A percentile compares a stretch with the other conserved stretches of the same genome.
Conservation (phyloP, 2,797 vertebrate genomes). For the Gymnothorax reevesii region DNA sequence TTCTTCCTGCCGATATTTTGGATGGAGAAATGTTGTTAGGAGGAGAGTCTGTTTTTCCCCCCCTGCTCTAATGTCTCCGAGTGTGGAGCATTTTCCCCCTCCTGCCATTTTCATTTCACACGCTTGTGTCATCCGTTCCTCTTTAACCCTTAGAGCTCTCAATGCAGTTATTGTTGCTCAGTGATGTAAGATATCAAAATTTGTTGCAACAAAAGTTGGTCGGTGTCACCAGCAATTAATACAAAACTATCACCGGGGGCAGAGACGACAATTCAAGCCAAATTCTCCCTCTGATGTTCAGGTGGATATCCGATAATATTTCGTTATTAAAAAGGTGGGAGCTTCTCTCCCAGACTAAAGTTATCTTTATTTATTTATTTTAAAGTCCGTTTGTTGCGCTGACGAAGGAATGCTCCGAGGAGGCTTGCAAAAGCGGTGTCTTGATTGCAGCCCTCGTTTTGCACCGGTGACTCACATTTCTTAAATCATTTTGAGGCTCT, state of each 20-base stretch:
- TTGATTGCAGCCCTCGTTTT: neutral
- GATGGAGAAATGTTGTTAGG: neutral
- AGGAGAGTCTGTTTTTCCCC: neutral
- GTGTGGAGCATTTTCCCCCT: neutral
- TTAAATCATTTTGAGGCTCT: neutral
- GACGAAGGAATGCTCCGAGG: neutral
- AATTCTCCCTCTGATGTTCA: neutral
- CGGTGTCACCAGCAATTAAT: slow-evolving; percentile 42
- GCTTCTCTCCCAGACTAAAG: neutral
- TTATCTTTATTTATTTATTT: slow-evolving; percentile 2
- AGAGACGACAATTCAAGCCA: slow-evolving; percentile 1
- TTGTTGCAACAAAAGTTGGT: slow-evolving; percentile 38
- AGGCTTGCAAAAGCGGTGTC: neutral
- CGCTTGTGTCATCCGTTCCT: too few species aligned
- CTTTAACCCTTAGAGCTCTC: too few species aligned
- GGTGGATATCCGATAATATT: neutral
- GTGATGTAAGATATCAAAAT: neutral
- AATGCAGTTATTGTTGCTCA: too few species aligned
- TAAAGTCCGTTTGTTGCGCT: neutral
- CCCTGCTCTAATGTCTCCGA: neutral
- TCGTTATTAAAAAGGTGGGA: slow-evolving; percentile 11
- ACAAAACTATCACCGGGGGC: slow-evolving; percentile 22
- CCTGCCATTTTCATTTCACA: neutral
- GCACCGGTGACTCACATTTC: neutral
- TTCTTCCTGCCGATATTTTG: too few species aligned